Evolutionary conservation across 2,113 vertebrate genomes (phyloP).

Genomic region (western clawed frog (Xenopus tropicalis)): DNA sequence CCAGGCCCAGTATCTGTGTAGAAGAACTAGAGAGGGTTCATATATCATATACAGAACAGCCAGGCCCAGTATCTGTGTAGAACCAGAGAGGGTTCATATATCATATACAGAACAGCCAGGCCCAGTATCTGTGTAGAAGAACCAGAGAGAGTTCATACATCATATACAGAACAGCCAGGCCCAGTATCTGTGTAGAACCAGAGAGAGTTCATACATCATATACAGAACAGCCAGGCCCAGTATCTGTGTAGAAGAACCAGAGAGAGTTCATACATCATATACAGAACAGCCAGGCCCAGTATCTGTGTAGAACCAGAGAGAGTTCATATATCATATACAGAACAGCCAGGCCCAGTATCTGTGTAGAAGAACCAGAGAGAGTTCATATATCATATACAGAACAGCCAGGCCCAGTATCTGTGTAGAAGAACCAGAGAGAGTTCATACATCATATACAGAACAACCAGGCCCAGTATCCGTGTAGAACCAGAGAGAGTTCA

Average conservation of each 20-base stretch:
- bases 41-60: no score
- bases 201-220: slow-evolving; percentile 52
- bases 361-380: neutral
- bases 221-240: fast-evolving
- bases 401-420: fast-evolving
- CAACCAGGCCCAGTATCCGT: fast-evolving
- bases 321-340: no score
- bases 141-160: slow-evolving; percentile 49
- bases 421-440: neutral
- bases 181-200: fast-evolving
- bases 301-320: neutral
- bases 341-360: fast-evolving
- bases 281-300: fast-evolving
- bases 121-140: fast-evolving
- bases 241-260: fast-evolving
- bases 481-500: neutral
- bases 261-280: slow-evolving; percentile 54
- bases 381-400: no score
- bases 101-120: no score
- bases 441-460: no score
- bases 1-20: fast-evolving
- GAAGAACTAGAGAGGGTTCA: neutral
- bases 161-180: no score
- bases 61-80: fast-evolving
- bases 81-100: slow-evolving; percentile 24